phyloP scores from a whole-genome alignment of 1,140 invertebrate species.

The Polypedilum pembai region DNA sequence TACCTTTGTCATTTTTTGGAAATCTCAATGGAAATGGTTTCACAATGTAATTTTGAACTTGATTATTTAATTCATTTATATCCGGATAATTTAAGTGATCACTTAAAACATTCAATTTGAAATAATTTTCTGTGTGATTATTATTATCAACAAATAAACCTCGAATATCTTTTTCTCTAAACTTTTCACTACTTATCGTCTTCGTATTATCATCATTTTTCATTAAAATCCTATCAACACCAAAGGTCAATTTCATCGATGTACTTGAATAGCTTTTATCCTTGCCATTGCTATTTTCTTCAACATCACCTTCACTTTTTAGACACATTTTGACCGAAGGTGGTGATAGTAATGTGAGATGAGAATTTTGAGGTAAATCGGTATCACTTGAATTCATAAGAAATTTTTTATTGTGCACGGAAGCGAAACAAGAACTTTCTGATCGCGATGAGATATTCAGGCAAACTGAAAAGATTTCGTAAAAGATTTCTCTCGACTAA shows the following conservation, averaged over 20 bases:
- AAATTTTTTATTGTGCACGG: not conserved
- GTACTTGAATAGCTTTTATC: not conserved
- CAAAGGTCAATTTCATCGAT: constrained; percentile 20
- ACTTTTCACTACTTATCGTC: not conserved
- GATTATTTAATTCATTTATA: constrained; percentile 15
- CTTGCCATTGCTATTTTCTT: not conserved
- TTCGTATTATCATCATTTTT: not conserved
- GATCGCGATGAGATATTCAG: not conserved
- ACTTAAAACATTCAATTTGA: not conserved
- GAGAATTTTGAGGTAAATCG: not conserved
- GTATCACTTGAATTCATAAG: not conserved
- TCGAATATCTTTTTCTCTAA: not conserved
- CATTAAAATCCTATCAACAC: not conserved
- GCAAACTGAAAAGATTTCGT: not conserved
- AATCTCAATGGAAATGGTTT: constrained; percentile 21
- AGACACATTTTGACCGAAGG: not conserved
- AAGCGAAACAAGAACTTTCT: too few relatives aligned
- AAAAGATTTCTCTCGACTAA: not conserved
- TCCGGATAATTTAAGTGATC: not conserved
- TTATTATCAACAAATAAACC: not conserved
- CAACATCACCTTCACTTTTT: not conserved
- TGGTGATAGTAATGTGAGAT: not conserved
- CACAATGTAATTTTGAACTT: not conserved
- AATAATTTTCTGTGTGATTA: not conserved
- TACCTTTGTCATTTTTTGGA: constrained; percentile 1